These are phyloP conservation scores for Xiphydria camelus DNA, from an alignment of 2,888 invertebrate genomes.

Conservation along the genomic window DNA sequence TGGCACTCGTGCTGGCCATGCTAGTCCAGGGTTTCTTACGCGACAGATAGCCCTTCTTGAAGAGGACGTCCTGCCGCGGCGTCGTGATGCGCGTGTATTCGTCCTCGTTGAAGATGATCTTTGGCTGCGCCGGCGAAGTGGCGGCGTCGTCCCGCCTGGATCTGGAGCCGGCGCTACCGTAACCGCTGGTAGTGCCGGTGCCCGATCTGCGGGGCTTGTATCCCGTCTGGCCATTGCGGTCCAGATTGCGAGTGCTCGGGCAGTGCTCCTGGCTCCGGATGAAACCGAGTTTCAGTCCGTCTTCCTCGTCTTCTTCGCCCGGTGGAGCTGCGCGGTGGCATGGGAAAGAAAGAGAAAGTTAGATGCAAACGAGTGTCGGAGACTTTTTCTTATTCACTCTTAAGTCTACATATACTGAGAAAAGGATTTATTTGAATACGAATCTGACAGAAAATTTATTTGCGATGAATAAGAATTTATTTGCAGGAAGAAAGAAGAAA, in stretches of 20 bases:
- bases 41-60: constrained; percentile 70
- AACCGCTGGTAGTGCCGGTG: constrained; percentile 38
- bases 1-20: constrained; percentile 52
- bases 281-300: constrained; percentile 43
- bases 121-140: constrained; percentile 55
- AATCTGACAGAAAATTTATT: too few relatives aligned
- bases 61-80: constrained; percentile 71
- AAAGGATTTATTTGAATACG: too few relatives aligned
- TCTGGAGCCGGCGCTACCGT: constrained; percentile 32
- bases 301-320: constrained; percentile 53
- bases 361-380: too few relatives aligned
- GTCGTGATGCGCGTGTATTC: constrained; percentile 73
- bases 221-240: constrained; percentile 29
- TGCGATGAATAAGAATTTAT: too few relatives aligned
- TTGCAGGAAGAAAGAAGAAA: too few relatives aligned
- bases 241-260: constrained; percentile 20
- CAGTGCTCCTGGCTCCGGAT: constrained; percentile 41
- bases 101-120: constrained; percentile 65
- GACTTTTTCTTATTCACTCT: too few relatives aligned
- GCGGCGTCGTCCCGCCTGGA: constrained; percentile 37
- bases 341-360: too few relatives aligned
- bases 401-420: too few relatives aligned
- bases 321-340: constrained; percentile 52
- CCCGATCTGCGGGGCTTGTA: constrained; percentile 36
- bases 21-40: constrained; percentile 59